Base-by-base conservation (phyloP, 92 coral and sea anemone genomes). In the Epizoanthus rinbou region DNA sequence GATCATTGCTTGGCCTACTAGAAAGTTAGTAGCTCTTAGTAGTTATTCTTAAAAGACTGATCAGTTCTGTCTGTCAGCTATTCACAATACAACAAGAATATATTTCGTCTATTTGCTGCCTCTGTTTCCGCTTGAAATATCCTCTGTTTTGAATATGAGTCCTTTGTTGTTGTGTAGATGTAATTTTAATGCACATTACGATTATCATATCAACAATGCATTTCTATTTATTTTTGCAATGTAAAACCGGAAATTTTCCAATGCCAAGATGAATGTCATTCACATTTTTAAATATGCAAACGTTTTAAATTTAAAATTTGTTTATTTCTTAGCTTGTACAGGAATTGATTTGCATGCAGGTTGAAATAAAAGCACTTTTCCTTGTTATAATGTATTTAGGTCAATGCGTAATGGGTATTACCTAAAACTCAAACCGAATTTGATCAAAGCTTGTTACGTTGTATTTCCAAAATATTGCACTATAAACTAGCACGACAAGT, bases 131-230 rank as follows among this genome's bases (percentile, higher is more conserved):
- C 35, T 60, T 21, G 25, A 76, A 76, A 59, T 39, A 37, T 39
- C 23, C 21, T 13, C 31, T 78, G 69, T 78, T 78, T 78, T 78
- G 56, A 69, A 78, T 60, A 33, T 62, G 82, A 35, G n/a, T 15
- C 57, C 14, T 60, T 60, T 76, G 58, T 78, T 50, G n/a, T 62
- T 21, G 52, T 18, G 28, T 4, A 25, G 24, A 10, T 56, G 64
- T 25, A 14, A 21, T n/a, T 35, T 35, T n/a, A 54, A 60, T 11
- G 15, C 16, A 25, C 54, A 7, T 47, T 47, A 10, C 54, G 54
- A 21, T 6, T 57, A 58, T 33, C 37, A 62, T 57, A 58, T 33
- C 37, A 62, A 62, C 71, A 78, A 62, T 39, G 41, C 57, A 75
- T 74, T 54, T 25, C 5, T 5, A 28, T 54, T 13, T 4, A 9